Base-by-base conservation (phyloP, 30 jellyfish, hydroid and myxozoan species). In the Aurelia coerulea region DNA sequence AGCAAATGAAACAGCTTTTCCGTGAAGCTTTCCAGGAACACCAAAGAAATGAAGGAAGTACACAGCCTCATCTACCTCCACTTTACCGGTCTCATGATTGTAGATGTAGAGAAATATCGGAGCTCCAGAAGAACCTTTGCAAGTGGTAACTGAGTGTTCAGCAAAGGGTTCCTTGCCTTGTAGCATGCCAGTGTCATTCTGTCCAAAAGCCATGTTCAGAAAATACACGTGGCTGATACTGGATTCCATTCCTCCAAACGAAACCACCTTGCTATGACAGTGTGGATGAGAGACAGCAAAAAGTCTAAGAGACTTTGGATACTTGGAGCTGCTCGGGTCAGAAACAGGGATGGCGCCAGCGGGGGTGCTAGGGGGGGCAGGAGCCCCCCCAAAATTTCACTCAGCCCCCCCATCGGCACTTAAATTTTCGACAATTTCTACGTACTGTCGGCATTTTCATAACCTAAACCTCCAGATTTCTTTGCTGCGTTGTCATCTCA, bases 201-300 rank as follows among this genome's bases (percentile, higher is more conserved):
- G 77, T 67, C 77, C 77, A 67, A 23, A 67, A 17, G 77, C 50
- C 77, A 67, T 67, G 77, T 32, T 67, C 16, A 67, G 46, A 49
- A 67, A 67, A 9, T 67, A 67, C 17, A 19, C 77, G 46, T 67
- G 77, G 50, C 19, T 15, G 19, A 67, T 16, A 32, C 77, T n/a
- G 16, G 77, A 67, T 67, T 67, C 77, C 77, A 67, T 67, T 67
- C 77, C 77, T 10, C 77, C 77, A 67, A 67, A 67, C 5, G 77
- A 67, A 67, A 67, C 77, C 17, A n/a, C 19, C 46, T 67, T 67
- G n/a, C 77, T 67, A 29, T 67, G 77, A 32, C 35, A 19, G 56
- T 67, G 77, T 49, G 77, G 77, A 67, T 67, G 77, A 16, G 77
- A 67, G 77, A 67, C 46, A n/a, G 77, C 14, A 5, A 67, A 67